Conservation (phyloP, 92 coral and sea anemone species). For the Montipora capitata region DNA sequence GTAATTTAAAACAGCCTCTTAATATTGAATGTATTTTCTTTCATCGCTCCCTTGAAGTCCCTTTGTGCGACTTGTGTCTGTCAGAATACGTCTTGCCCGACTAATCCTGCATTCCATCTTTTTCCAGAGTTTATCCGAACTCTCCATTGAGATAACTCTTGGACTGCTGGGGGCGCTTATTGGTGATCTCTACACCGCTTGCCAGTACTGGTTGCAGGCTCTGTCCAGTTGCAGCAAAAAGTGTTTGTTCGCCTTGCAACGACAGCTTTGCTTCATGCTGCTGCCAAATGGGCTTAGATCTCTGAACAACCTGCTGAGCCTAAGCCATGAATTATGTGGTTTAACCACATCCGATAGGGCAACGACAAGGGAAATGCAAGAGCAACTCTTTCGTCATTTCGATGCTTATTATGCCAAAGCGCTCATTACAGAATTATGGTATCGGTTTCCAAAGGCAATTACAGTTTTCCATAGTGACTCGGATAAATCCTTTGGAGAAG, state of each 20-base stretch:
- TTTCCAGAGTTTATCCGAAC: slow-evolving; percentile 76
- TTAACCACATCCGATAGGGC: slow-evolving; percentile 6
- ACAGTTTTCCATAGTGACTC: neutral
- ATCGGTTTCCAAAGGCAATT: slow-evolving; percentile 69
- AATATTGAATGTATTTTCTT: too few relatives aligned
- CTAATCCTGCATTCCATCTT: neutral
- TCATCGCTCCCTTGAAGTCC: too few relatives aligned
- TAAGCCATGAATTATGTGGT: slow-evolving; percentile 35
- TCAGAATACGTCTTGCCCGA: too few relatives aligned
- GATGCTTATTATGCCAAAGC: slow-evolving; percentile 67
- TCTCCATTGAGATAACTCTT: slow-evolving; percentile 86
- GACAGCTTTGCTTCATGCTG: slow-evolving; percentile 74
- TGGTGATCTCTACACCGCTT: slow-evolving; percentile 62
- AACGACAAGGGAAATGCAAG: neutral
- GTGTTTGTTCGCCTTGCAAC: slow-evolving; percentile 69
- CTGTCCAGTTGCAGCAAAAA: slow-evolving; percentile 74
- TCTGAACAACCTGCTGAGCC: slow-evolving; percentile 49
- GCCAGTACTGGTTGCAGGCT: slow-evolving; percentile 79
- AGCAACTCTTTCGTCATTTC: slow-evolving; percentile 70
- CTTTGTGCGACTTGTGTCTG: too few relatives aligned
- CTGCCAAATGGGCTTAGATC: slow-evolving; percentile 81
- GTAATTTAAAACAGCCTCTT: too few relatives aligned
- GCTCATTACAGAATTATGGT: slow-evolving; percentile 79
- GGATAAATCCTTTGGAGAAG: neutral
- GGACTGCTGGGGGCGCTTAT: slow-evolving; percentile 79